Conservation (phyloP, 2,113 vertebrate genomes). For the Dromas ardeola region DNA sequence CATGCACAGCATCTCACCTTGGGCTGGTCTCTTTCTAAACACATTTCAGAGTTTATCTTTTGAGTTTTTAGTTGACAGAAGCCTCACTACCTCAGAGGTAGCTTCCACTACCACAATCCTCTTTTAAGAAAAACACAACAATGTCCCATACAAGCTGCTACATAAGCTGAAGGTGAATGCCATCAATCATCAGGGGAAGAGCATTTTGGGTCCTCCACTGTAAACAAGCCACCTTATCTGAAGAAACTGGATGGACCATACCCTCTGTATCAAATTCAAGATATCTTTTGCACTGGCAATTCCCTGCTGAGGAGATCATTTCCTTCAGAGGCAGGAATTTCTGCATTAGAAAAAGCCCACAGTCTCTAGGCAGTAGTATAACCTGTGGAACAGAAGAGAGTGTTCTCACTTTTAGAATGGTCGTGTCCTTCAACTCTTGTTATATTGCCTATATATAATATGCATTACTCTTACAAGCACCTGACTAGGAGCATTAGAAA, state of each 20-base stretch:
- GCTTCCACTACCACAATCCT: not conserved
- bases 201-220: constrained; percentile 66
- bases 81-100: not conserved
- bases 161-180: constrained; percentile 28
- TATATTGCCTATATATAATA: constrained; percentile 17
- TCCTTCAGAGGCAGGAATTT: constrained; percentile 67
- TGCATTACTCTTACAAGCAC: not conserved
- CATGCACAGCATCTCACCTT: constrained; percentile 8
- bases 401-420: constrained; percentile 65
- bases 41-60: not conserved
- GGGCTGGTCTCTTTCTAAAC: not conserved
- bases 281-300: constrained; percentile 66
- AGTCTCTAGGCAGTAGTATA: constrained; percentile 65
- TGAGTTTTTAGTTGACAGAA: not conserved
- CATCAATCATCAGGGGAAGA: constrained; percentile 41
- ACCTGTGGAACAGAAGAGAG: constrained; percentile 70
- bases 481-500: constrained; percentile 3
- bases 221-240: constrained; percentile 46
- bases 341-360: constrained; percentile 67
- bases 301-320: constrained; percentile 66
- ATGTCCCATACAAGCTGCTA: not conserved
- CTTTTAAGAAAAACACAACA: not conserved
- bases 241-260: constrained; percentile 65
- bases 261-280: constrained; percentile 68
- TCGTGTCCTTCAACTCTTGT: not conserved